phyloP scores from a whole-genome alignment of 2,888 invertebrate genomes.

The Callosobruchus maculatus region DNA sequence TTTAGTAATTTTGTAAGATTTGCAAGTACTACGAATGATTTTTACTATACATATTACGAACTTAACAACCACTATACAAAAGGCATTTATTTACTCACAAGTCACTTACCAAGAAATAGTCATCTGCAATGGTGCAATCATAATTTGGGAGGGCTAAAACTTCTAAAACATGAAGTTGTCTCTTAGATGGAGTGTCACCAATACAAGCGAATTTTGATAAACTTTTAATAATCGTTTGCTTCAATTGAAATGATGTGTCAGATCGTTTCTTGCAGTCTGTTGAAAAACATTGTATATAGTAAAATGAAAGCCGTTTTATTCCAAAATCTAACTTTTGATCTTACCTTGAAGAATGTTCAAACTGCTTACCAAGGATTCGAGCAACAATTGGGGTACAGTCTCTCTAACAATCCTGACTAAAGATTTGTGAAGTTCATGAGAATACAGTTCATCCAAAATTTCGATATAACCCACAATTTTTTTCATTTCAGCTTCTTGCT shows the following conservation, averaged over 20 bases:
- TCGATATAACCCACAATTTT: conserved; percentile 15
- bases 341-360: conserved; percentile 20
- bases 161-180: conserved; percentile 29
- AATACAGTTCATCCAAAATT: conserved; percentile 24
- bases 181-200: conserved; percentile 21
- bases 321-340: conserved; percentile 4
- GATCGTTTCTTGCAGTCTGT: conserved; percentile 16
- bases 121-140: conserved; percentile 24
- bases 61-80: no score
- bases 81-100: no score
- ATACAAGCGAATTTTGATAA: conserved; percentile 34
- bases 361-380: conserved; percentile 21
- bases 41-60: no score
- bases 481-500: conserved; percentile 8
- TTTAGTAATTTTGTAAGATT: no score
- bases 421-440: conserved; percentile 15
- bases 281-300: neutral
- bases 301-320: no score
- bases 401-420: conserved; percentile 21
- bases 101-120: conserved; percentile 33
- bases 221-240: conserved; percentile 22
- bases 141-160: conserved; percentile 29
- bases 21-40: no score
- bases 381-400: conserved; percentile 23
- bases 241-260: conserved; percentile 20